These are phyloP conservation scores for Labeo calbasu DNA, from an alignment of 2,797 vertebrate species.

Conservation along the genomic window DNA sequence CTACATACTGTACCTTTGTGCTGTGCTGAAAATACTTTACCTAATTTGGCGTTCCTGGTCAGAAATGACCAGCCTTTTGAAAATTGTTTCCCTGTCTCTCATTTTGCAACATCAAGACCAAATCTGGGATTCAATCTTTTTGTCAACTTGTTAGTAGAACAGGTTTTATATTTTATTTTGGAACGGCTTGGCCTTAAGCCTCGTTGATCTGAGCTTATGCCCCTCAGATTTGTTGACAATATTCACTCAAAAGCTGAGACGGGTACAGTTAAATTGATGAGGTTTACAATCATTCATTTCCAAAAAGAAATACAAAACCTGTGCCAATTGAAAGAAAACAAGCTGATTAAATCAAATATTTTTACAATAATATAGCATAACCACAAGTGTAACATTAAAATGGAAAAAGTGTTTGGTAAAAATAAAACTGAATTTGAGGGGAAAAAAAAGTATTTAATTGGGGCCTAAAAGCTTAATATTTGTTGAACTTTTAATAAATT, in stretches of 20 bases:
- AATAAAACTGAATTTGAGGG: too few relatives aligned
- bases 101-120: background rate
- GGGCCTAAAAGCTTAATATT: too few relatives aligned
- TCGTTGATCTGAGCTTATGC: background rate
- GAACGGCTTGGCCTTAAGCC: background rate
- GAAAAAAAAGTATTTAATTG: too few relatives aligned
- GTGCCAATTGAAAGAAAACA: background rate
- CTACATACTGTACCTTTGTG: background rate
- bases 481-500: too few relatives aligned
- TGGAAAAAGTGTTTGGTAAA: too few relatives aligned
- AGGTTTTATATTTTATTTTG: background rate
- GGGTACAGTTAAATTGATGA: background rate
- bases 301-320: background rate
- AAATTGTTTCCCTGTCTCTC: background rate
- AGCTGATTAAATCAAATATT: background rate
- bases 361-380: background rate
- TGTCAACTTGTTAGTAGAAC: background rate
- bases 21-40: background rate
- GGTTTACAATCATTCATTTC: background rate
- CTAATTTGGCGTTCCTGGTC: background rate
- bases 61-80: background rate
- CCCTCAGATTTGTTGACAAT: background rate
- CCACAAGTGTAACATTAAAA: too few relatives aligned
- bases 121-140: background rate
- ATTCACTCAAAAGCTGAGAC: background rate